Evolutionary conservation across 2,113 vertebrate species (phyloP).

Genomic region (Laticauda laticaudata): DNA sequence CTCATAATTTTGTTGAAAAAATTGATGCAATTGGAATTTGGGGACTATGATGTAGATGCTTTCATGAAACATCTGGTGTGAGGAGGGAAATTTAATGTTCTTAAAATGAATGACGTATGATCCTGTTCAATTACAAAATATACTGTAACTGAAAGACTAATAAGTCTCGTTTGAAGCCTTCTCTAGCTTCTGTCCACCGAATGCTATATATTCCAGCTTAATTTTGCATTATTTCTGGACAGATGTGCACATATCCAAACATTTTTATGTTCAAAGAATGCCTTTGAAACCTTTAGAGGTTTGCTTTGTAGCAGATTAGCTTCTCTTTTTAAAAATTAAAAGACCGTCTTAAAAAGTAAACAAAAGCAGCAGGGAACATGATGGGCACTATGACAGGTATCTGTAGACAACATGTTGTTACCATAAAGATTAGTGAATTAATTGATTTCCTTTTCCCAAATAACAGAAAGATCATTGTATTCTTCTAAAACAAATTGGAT

Average conservation of each 20-base stretch:
- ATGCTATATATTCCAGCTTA: not conserved
- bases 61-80: not conserved
- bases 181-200: not conserved
- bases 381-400: not conserved
- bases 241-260: not conserved
- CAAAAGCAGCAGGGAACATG: not conserved
- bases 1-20: not conserved
- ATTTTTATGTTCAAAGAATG: not conserved
- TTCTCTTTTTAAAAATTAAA: not conserved
- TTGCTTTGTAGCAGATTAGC: not conserved
- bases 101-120: not conserved
- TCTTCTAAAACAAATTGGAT: slow-evolving; percentile 42
- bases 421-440: slow-evolving; percentile 3
- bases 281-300: not conserved
- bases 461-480: slow-evolving; percentile 4
- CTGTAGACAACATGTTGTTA: not conserved
- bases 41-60: not conserved
- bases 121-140: not conserved
- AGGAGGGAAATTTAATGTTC: not conserved
- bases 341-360: not conserved
- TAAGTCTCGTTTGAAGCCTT: not conserved
- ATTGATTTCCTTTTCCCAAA: slow-evolving; percentile 26
- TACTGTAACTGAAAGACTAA: not conserved
- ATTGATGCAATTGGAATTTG: not conserved
- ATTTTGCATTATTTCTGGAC: not conserved